These are phyloP conservation scores for Verasper variegatus DNA, from an alignment of 2,113 vertebrate genomes.

Conservation along the genomic window DNA sequence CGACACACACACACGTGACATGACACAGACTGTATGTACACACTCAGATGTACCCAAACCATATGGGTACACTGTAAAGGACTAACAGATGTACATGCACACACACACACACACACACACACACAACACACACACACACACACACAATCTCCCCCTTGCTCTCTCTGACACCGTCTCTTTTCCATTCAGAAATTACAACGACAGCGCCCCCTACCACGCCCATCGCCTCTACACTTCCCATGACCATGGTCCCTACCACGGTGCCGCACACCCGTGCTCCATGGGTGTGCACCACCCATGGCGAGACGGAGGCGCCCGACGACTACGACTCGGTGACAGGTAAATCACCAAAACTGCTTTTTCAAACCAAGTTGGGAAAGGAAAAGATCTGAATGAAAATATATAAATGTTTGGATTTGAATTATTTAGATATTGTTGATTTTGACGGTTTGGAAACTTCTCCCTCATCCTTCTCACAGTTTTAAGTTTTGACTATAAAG, in stretches of 20 bases:
- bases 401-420: no score
- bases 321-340: conserved; percentile 44
- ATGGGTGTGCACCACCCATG: no score
- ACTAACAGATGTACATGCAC: not conserved
- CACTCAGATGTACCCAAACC: conserved; percentile 1
- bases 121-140: not conserved
- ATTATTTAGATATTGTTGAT: no score
- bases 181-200: conserved; percentile 69
- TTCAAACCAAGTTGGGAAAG: no score
- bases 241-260: conserved; percentile 68
- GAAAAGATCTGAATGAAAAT: no score
- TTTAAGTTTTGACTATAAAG: no score
- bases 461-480: no score
- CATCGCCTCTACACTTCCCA: conserved; percentile 43
- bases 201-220: conserved; percentile 71
- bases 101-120: no score
- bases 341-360: conserved; percentile 19
- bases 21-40: not conserved
- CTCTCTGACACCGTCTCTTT: not conserved
- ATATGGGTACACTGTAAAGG: not conserved
- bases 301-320: conserved; percentile 23
- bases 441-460: no score
- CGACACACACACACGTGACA: not conserved
- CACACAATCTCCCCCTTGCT: not conserved
- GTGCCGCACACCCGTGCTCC: no score